Evolutionary conservation across 1,140 invertebrate genomes (phyloP).

Genomic region (Papilio dardanus): DNA sequence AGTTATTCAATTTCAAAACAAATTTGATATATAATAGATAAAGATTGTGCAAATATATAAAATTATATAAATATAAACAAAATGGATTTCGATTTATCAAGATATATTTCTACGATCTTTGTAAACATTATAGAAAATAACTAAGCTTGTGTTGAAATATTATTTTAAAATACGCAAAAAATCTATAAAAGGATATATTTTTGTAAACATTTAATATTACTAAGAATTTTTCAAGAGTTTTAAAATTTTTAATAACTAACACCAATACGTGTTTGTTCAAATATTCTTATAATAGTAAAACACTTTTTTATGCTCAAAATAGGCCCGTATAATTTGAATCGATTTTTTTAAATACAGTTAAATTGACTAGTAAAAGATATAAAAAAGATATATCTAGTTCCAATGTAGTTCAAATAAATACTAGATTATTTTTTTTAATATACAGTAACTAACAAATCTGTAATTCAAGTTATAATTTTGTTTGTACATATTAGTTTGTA

Average conservation of each 20-base stretch:
- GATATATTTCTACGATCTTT: background rate
- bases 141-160: background rate
- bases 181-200: background rate
- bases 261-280: conserved; percentile 1
- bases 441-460: no score
- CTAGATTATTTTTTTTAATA: no score
- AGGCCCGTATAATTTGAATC: background rate
- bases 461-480: no score
- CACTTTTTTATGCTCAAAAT: background rate
- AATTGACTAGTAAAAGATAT: background rate
- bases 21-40: background rate
- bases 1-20: background rate
- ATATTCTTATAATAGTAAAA: conserved; percentile 3
- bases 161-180: background rate
- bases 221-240: background rate
- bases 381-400: background rate
- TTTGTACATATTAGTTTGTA: no score
- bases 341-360: background rate
- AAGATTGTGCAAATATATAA: background rate
- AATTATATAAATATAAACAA: background rate
- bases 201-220: background rate
- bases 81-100: background rate
- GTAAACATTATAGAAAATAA: background rate
- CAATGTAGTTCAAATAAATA: no score
- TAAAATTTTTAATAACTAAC: conserved; percentile 16